Conservation (phyloP, 2,888 invertebrate genomes). For the Apoda limacodes region DNA sequence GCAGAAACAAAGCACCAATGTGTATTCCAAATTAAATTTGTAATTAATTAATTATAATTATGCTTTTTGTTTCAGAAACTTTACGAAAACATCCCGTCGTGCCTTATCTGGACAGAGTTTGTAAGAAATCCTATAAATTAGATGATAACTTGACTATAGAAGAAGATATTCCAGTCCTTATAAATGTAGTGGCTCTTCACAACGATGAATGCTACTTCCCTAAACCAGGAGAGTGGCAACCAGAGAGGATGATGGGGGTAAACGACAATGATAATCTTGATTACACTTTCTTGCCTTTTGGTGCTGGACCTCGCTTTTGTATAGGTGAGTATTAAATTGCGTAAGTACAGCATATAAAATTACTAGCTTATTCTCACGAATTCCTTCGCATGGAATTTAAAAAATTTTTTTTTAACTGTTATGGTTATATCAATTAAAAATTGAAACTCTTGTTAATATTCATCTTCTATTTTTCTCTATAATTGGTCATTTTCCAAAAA, state of each 20-base stretch:
- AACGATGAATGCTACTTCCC: constrained; percentile 35
- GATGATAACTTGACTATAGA: constrained; percentile 36
- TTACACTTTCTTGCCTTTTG: constrained; percentile 43
- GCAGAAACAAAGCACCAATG: no score
- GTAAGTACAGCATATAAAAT: no score
- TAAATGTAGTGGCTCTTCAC: constrained; percentile 42
- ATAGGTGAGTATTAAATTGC: no score
- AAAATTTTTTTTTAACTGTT: no score
- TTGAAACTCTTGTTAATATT: no score
- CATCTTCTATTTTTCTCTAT: no score
- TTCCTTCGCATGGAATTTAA: no score
- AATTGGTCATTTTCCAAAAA: no score
- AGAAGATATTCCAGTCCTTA: constrained; percentile 35
- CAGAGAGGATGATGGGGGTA: constrained; percentile 33
- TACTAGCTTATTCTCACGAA: no score
- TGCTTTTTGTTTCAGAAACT: constrained; percentile 41
- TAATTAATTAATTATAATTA: no score
- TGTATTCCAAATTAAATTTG: no score
- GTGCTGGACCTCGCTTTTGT: constrained; percentile 46
- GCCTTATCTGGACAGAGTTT: constrained; percentile 37
- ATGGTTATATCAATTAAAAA: no score
- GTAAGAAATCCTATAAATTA: constrained; percentile 31
- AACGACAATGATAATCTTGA: constrained; percentile 36
- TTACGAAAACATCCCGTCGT: constrained; percentile 39
- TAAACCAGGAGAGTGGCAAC: constrained; percentile 39